Conservation (phyloP, 2,113 vertebrate species). For the Pachypanchax playfairii region DNA sequence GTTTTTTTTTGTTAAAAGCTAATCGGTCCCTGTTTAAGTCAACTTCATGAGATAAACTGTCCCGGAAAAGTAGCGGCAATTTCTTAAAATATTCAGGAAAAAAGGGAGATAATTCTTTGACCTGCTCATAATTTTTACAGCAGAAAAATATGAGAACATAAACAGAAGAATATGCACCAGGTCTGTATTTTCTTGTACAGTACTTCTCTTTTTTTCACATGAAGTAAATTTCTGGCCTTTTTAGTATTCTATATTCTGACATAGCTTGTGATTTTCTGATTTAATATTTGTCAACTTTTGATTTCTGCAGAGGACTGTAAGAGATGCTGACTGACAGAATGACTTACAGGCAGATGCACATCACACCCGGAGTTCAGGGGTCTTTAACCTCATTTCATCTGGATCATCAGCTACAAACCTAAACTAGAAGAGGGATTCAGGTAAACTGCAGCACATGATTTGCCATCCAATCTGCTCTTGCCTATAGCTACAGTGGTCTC, state of each 20-base stretch:
- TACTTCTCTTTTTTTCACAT: slow-evolving; percentile 14
- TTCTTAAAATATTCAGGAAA: slow-evolving; percentile 9
- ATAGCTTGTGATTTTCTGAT: slow-evolving; percentile 56
- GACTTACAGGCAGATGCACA: slow-evolving; percentile 9
- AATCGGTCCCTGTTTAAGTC: slow-evolving; percentile 17
- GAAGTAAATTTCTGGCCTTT: slow-evolving; percentile 42
- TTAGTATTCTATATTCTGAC: slow-evolving; percentile 72
- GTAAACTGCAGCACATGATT: neutral
- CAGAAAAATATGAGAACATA: slow-evolving; percentile 13
- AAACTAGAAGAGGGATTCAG: slow-evolving; percentile 1
- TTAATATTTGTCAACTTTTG: slow-evolving; percentile 73
- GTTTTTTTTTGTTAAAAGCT: neutral
- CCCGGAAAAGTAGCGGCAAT: slow-evolving; percentile 4
- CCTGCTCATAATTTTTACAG: slow-evolving; percentile 37
- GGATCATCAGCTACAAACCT: neutral
- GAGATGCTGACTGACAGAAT: slow-evolving; percentile 29
- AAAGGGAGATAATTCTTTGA: slow-evolving; percentile 1
- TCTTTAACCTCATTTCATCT: slow-evolving; percentile 19
- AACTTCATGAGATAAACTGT: slow-evolving; percentile 13
- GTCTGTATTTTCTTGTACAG: neutral
- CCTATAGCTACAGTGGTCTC: slow-evolving; percentile 2
- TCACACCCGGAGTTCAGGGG: slow-evolving; percentile 12
- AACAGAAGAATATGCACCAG: neutral
- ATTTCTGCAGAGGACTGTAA: slow-evolving; percentile 40
- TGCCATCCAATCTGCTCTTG: neutral